Evolutionary conservation across 2,797 vertebrate genomes (phyloP), one percentile per base, ranked within the genome.

Genomic region (Leptoclinus maculatus): DNA sequence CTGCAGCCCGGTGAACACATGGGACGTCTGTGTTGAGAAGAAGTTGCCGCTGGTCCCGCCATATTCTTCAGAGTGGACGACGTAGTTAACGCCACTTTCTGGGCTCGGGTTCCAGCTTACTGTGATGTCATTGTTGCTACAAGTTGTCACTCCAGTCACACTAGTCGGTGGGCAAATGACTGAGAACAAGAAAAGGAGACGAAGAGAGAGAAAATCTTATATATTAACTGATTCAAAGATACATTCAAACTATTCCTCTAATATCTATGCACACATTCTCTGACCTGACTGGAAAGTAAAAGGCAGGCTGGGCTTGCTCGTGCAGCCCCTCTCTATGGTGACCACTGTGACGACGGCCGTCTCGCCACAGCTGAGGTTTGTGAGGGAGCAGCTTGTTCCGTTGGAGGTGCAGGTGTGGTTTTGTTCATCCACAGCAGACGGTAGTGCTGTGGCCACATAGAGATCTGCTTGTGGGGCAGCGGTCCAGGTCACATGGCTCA

Each of bases 141-240:
- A 96, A 10, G 41, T 64, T 2, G 92, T 88, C 29, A 60, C 74
- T 19, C 87, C 93, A 0, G 25, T 53, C 74, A 96, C 53, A 51
- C 73, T 71, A 3, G 67, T 62, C 3, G 95, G 95, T 1, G 95
- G 93, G 66, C 95, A 96, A 58, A 95, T 89, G 64, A 89, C 95
- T 96, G 83, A 72, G n/a, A 67, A 58, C 4, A 34, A 58, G 16
- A 73, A 36, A 41, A 11, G 13, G 6, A 45, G 11, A 80, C 0
- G 2, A 11, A 71, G 51, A 16, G 27, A 72, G 47, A 43, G 14
- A 62, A 10, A 34, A 43, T 60, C 21, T 32, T 25, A n/a, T n/a
- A 17, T 54, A 51, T 29, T 0, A 57, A 54, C 11, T 10, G 4
- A 62, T 76, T 57, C 10, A 29, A 39, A 45, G 19, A 11, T 0